Conservation (phyloP, 1,140 invertebrate genomes). For the Pinna nobilis region DNA sequence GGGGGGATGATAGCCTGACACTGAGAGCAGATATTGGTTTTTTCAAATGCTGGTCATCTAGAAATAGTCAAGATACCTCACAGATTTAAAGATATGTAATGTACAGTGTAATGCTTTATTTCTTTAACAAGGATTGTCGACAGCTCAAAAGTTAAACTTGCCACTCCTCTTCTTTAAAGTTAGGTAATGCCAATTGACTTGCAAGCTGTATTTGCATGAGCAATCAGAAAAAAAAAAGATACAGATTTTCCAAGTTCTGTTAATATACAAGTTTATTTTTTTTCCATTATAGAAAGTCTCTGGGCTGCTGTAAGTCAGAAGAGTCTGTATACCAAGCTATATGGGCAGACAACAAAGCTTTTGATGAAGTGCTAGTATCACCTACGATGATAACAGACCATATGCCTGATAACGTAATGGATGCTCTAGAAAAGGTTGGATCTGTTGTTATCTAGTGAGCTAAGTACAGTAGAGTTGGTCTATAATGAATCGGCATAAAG, state of each 20-base stretch:
- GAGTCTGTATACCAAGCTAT: conserved; percentile 92
- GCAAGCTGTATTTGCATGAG: neutral
- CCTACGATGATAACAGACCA: conserved; percentile 95
- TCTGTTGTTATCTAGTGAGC: neutral
- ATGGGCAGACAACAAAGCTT: conserved; percentile 90
- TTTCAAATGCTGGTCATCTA: too few species aligned
- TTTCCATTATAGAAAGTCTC: neutral
- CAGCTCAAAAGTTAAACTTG: too few species aligned
- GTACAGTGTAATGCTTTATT: too few species aligned
- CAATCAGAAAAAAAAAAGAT: neutral
- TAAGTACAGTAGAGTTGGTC: neutral
- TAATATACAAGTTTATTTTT: neutral
- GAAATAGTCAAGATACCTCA: too few species aligned
- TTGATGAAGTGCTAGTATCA: conserved; percentile 93
- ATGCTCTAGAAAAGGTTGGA: conserved; percentile 89
- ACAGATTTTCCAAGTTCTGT: neutral
- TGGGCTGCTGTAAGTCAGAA: conserved; percentile 63
- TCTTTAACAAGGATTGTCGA: too few species aligned
- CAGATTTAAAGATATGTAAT: too few species aligned
- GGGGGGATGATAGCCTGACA: too few species aligned
- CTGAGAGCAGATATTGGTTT: too few species aligned
- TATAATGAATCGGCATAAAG: neutral
- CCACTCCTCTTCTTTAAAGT: too few species aligned
- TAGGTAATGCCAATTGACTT: too few species aligned
- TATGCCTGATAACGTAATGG: conserved; percentile 92